Evolutionary conservation across 2,113 vertebrate genomes (phyloP), one percentile per base, ranked within the genome.

Genomic region (Scomber scombrus): DNA sequence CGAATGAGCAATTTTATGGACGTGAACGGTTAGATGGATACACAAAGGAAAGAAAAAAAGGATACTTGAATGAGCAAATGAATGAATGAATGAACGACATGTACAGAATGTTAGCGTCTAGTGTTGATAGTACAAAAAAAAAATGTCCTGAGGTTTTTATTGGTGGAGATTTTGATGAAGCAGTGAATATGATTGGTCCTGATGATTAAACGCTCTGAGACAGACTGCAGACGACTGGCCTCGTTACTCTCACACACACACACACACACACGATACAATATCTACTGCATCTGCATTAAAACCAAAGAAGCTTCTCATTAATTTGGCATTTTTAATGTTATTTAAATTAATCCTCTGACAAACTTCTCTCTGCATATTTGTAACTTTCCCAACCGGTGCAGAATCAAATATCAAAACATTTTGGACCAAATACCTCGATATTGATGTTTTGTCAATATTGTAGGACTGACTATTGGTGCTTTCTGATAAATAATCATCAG

Each of bases 191-290:
- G 85, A 86, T 23, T 85, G 84, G 80, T 89, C 73, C 75, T 90
- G 88, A 88, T 84, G 81, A 93, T 92, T 92, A 93, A 90, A 93
- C 29, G 26, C 82, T 90, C 82, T 86, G 75, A 92, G 87, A 93
- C 79, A 81, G 85, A 90, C 71, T 70, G 60, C 72, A 58, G 78
- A 68, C 29, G 45, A 57, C 81, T 83, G 60, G 83, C 80, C 65
- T 87, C 49, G 3, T 85, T 85, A 40, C 73, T 90, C 55, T 5
- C 21, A 0, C 72, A 4, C 26, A 14, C 69, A 46, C 75, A 55
- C 49, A n/a, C 52, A 26, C 58, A 31, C 29, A 47, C 45, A n/a
- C 45, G 1, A 40, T 13, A 23, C 3, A 57, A 0, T 29, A 9
- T 61, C 56, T 40, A 40, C 34, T 40, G 6, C 34, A 40, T 40